Evolutionary conservation across 2,113 vertebrate genomes (phyloP), one percentile per base, ranked within the genome.

Genomic region (Spheniscus mendiculus): DNA sequence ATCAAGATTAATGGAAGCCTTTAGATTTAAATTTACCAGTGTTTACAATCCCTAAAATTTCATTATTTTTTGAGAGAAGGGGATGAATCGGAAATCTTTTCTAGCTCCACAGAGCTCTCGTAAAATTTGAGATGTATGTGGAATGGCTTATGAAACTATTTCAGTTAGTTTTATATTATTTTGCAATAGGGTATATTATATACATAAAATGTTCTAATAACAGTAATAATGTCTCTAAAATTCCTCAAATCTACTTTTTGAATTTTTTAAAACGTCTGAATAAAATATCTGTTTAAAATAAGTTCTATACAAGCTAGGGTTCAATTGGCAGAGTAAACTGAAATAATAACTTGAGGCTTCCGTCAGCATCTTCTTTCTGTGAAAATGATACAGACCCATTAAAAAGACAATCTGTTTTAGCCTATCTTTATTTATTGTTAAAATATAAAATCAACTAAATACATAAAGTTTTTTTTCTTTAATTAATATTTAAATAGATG

Each of bases 111-210:
- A 56, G 25, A 3, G 7, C 45, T 38, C 22, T 63, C 8, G 0
- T 86, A 83, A 92, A 90, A 86, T 81, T 86, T 77, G 15, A 61
- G 59, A 40, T 61, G 17, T 10, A 5, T 83, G 59, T 50, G 55
- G 62, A 91, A 87, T 42, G 11, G 5, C 74, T 89, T 87, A 63
- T 63, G 47, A 70, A 93, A 36, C 22, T 42, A 63, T 84, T 95
- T 87, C 9, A n/a, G 38, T 90, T 92, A 70, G 15, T 23, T 86
- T 89, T n/a, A 7, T 59, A 21, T 38, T 36, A 18, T 83, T 91
- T 92, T 89, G 36, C 53, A 88, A 2, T 29, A 27, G 34, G 52
- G 44, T 10, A 6, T 71, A 58, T 50, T 92, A 29, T 50, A 50
- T 47, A n/a, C 7, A 40, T 61, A 45, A 27, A 77, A 69, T 55